Conservation (phyloP, 2,888 invertebrate species). For the Venusia cambrica region DNA sequence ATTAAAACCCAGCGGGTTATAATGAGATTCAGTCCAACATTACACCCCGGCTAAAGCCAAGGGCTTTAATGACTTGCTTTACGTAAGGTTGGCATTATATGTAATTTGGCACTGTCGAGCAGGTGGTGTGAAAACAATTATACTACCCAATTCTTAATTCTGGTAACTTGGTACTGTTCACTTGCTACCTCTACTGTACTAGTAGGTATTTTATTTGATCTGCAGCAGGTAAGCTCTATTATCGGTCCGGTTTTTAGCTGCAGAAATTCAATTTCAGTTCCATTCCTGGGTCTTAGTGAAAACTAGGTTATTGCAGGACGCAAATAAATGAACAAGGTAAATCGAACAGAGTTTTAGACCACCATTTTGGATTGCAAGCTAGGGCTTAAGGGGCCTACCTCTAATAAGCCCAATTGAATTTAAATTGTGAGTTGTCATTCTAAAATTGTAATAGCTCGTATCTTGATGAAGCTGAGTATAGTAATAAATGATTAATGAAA, state of each 20-base stretch:
- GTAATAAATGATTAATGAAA: conserved; percentile 69
- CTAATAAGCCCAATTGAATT: conserved; percentile 20
- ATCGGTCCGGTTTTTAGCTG: conserved; percentile 70
- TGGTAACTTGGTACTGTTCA: conserved; percentile 40
- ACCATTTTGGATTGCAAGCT: conserved; percentile 20
- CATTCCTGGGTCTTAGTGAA: conserved; percentile 57
- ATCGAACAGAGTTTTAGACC: conserved; percentile 17
- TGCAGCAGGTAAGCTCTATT: conserved; percentile 71
- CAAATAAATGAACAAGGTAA: conserved; percentile 49
- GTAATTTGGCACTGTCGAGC: too few relatives aligned
- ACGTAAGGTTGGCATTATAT: too few relatives aligned
- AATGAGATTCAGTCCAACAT: too few relatives aligned
- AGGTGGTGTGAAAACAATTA: too few relatives aligned
- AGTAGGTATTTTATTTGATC: conserved; percentile 72
- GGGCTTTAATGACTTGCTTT: too few relatives aligned
- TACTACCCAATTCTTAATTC: conserved; percentile 25
- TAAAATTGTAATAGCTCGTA: conserved; percentile 25
- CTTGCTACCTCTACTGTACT: conserved; percentile 41
- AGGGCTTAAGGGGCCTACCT: conserved; percentile 7
- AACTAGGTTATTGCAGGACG: conserved; percentile 59
- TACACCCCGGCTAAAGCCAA: too few relatives aligned
- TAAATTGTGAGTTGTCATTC: conserved; percentile 19
- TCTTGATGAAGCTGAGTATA: conserved; percentile 46
- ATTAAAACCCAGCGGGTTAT: too few relatives aligned
- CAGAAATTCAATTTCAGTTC: conserved; percentile 69